Evolutionary conservation across 2,888 invertebrate genomes (phyloP), one percentile per base, ranked within the genome.

Genomic region (Anoplius nigerrimus): DNA sequence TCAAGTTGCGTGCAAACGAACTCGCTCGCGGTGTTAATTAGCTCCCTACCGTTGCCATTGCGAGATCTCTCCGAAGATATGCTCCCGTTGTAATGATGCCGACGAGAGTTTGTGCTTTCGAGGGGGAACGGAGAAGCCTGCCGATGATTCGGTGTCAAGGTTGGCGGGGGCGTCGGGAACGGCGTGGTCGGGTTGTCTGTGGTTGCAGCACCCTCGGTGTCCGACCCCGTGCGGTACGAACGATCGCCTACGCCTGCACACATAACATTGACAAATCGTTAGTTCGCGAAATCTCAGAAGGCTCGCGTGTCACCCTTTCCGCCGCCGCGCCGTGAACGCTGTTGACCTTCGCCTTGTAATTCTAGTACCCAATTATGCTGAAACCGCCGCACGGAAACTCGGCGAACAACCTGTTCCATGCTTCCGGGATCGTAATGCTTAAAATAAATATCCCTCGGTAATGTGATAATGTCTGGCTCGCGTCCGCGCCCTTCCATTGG

Each of bases 191-290:
- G 90, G 85, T 91, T 91, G 86, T 91, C 91, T 56, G 91, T 91
- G 62, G 90, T 91, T 59, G 89, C 90, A 18, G 91, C 90, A 81
- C 91, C 92, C 79, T 92, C 92, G 45, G 93, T 93, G 67, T 94
- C 94, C 55, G 92, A 91, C 81, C 94, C 94, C 2, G 94, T 94
- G 61, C 94, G 92, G 82, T 95, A 95, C 64, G 92, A 92, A 68
- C 94, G 92, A 78, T 94, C 93, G 75, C 76, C 85, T 16, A 93
- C 92, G 89, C 91, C 78, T 79, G 60, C 21, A 53, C 51, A 65
- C 53, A 34, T 34, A 34, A 34, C 34, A 34, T 34, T 34, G 34
- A 71, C 57, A 57, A 69, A 66, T 61, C 60, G 56, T 27, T 43
- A 27, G 34, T 34, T 34, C 34, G 34, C 34, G 34, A 34, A 34